A percentile compares a stretch with the other conserved stretches of the same genome.
Evolutionary conservation across 2,797 vertebrate genomes (phyloP).

Genomic region (Eidolon dupreanum): DNA sequence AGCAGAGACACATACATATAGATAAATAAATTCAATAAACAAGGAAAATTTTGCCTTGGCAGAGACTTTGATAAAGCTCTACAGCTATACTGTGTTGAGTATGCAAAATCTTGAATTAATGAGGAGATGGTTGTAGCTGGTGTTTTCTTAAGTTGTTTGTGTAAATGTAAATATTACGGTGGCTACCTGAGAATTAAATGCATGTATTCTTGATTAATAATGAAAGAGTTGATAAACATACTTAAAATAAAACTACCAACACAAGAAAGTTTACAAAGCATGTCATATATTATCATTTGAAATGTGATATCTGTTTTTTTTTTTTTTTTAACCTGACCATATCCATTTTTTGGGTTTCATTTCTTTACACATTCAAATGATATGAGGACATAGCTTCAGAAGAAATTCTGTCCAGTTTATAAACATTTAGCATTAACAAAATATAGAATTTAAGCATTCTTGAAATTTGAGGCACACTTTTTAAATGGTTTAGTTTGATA

Average conservation of each 20-base stretch:
- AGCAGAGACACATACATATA: background rate
- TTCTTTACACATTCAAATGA: slow-evolving; percentile 9
- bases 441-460: background rate
- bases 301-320: background rate
- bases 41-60: background rate
- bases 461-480: background rate
- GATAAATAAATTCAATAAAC: background rate
- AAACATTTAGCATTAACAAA: background rate
- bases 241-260: background rate
- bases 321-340: background rate
- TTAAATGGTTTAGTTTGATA: background rate
- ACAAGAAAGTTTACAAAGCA: background rate
- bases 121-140: background rate
- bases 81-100: background rate
- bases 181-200: background rate
- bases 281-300: background rate
- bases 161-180: background rate
- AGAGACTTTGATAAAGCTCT: background rate
- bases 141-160: background rate
- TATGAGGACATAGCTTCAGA: background rate
- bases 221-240: background rate
- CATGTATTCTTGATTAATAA: background rate
- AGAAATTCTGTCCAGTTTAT: background rate
- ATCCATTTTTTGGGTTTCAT: background rate
- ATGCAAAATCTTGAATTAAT: slow-evolving; percentile 21